Base-by-base conservation (phyloP, 2,797 vertebrate genomes). In the Oreochromis mossambicus region DNA sequence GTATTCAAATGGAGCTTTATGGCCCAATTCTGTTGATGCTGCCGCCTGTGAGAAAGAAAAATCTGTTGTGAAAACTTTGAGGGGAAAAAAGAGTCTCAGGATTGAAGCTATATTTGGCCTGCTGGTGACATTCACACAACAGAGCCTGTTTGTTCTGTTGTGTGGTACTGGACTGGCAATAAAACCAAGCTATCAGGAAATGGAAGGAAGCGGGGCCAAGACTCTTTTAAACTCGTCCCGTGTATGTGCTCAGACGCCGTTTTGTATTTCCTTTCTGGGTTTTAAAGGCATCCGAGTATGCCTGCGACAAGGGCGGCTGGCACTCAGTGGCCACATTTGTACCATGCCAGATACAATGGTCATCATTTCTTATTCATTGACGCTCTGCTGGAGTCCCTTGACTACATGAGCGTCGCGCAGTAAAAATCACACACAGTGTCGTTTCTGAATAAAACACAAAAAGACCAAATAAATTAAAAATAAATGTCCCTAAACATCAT, bases 351-450 rank as follows among this genome's bases (percentile, higher is more conserved):
- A 87, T 92, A 86, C 80, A 89, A 88, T 70, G 75, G 36, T 83
- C 86, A 80, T 85, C 83, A 92, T 94, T 48, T 93, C 83, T 93
- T 91, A 95, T 95, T 94, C 79, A 92, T 79, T 3, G 48, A 17
- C 34, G 84, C 51, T 1, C 84, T 54, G 89, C 83, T 13, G 88
- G 83, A 84, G 90, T 75, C 70, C 46, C 70, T 78, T 38, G 7
- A 50, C 70, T 51, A 51, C 46, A 75, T 50, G 46, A 34, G 11
- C 19, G 21, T 58, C 9, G 14, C 61, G 29, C 77, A 78, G 32
- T 78, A 19, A 58, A 90, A 86, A 21, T 36, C 55, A 79, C 66
- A 73, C 68, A 66, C 2, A 17, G 24, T 51, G 84, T 81, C 50
- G 5, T 46, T 82, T 50, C 70, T 84, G 58, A 85, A 76, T 82